Conservation (phyloP, 2,113 vertebrate species). For the Peromyscus californicus region DNA sequence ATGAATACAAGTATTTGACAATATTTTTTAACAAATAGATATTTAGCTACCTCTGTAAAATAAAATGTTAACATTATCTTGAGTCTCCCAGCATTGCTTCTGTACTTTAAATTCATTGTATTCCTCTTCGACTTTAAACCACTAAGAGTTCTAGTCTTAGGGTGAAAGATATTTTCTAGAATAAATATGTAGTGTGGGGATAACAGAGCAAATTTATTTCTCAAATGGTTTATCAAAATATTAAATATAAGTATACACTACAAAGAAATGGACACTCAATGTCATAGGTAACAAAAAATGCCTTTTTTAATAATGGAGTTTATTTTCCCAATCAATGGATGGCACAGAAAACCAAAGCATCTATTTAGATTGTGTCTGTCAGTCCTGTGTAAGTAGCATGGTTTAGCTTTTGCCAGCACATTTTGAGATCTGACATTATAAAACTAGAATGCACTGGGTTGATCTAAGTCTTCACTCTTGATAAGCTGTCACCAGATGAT, state of each 20-base stretch:
- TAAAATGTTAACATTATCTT: constrained; percentile 8
- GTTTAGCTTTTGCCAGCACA: neutral
- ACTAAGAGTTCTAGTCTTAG: neutral
- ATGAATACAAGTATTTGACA: constrained; percentile 19
- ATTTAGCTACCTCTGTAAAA: constrained; percentile 25
- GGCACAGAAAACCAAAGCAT: neutral
- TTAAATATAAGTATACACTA: neutral
- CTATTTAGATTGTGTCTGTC: neutral
- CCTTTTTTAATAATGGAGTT: neutral
- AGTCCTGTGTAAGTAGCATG: neutral
- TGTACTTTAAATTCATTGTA: constrained; percentile 37
- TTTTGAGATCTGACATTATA: constrained; percentile 13
- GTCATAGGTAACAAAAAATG: neutral
- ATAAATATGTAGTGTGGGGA: neutral
- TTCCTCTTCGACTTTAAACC: neutral
- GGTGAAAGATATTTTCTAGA: neutral
- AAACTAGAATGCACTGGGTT: neutral
- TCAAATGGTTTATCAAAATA: constrained; percentile 28
- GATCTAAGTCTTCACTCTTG: neutral
- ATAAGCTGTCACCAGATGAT: neutral
- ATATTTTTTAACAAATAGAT: constrained; percentile 14
- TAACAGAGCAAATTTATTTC: neutral
- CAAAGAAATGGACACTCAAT: neutral
- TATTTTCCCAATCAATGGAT: constrained; percentile 15
- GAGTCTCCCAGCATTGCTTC: neutral